Percentiles rank a stretch among this genome's conserved stretches.
These are phyloP conservation scores for Microctonus brassicae DNA, from an alignment of 2,888 invertebrate genomes.

Conservation along the genomic window DNA sequence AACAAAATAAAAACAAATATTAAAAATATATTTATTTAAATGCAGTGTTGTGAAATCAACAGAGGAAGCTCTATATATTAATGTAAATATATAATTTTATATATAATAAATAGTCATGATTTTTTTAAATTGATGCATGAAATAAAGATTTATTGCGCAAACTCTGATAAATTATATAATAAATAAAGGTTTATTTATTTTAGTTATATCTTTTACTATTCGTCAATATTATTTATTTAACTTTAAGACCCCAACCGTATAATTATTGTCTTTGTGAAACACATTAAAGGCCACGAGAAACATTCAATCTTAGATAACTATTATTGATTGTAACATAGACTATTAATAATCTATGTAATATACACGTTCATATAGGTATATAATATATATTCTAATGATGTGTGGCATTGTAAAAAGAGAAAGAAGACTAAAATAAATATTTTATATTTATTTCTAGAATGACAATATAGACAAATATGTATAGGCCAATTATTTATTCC, in stretches of 20 bases:
- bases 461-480: not conserved
- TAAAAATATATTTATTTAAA: not conserved
- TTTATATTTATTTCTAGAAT: not conserved
- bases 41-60: not conserved
- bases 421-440: not conserved
- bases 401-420: not conserved
- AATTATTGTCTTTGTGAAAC: not conserved
- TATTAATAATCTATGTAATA: not conserved
- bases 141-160: too few relatives aligned
- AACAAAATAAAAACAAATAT: constrained; percentile 8
- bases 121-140: too few relatives aligned
- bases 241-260: not conserved
- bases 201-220: too few relatives aligned
- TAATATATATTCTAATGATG: not conserved
- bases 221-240: not conserved
- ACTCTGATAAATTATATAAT: too few relatives aligned
- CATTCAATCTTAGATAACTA: not conserved
- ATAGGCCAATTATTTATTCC: not conserved
- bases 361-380: not conserved
- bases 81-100: too few relatives aligned
- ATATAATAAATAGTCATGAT: too few relatives aligned
- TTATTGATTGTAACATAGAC: not conserved
- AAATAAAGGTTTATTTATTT: too few relatives aligned
- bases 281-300: constrained; percentile 1
- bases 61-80: not conserved